These are phyloP conservation scores for Hypomecis punctinalis DNA, from an alignment of 2,888 invertebrate species.

Conservation along the genomic window DNA sequence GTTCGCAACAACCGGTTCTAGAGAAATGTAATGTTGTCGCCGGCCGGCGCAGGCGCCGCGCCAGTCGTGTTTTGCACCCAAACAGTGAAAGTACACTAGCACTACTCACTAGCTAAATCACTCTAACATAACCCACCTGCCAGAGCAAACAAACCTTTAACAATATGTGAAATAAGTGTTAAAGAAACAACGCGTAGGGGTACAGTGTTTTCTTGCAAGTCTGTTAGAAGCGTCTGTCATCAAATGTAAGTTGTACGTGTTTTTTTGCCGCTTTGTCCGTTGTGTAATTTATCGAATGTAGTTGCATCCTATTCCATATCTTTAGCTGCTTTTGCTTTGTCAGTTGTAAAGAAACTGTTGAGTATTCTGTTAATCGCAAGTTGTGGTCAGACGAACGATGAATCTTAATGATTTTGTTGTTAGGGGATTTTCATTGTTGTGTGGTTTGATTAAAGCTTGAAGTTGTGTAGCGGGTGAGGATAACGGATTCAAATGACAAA, in stretches of 20 bases:
- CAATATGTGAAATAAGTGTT: conserved; percentile 10
- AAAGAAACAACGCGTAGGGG: background rate
- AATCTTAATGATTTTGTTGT: conserved; percentile 28
- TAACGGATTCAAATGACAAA: conserved; percentile 7
- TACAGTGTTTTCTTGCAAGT: conserved; percentile 19
- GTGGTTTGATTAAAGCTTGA: background rate
- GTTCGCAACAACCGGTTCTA: conserved; percentile 6
- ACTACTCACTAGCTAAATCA: conserved; percentile 7
- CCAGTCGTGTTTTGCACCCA: conserved; percentile 24
- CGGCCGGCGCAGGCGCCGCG: conserved; percentile 19
- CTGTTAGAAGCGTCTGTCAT: conserved; percentile 1
- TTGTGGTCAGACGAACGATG: conserved; percentile 20
- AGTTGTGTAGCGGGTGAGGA: conserved; percentile 16
- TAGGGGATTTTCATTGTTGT: conserved; percentile 5
- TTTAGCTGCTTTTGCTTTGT: background rate
- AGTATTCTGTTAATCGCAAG: conserved; percentile 1
- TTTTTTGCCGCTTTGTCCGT: conserved; percentile 3
- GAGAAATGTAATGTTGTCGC: background rate
- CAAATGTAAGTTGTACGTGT: conserved; percentile 19
- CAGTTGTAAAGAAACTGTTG: background rate
- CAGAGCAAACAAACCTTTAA: conserved; percentile 9
- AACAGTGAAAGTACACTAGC: conserved; percentile 35
- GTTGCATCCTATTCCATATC: conserved; percentile 1
- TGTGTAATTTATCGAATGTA: conserved; percentile 11
- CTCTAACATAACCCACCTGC: background rate